Evolutionary conservation across 35 echinoderm and acorn worm genomes (phyloP), one percentile per base, ranked within the genome.

Genomic region (Lytechinus variegatus): DNA sequence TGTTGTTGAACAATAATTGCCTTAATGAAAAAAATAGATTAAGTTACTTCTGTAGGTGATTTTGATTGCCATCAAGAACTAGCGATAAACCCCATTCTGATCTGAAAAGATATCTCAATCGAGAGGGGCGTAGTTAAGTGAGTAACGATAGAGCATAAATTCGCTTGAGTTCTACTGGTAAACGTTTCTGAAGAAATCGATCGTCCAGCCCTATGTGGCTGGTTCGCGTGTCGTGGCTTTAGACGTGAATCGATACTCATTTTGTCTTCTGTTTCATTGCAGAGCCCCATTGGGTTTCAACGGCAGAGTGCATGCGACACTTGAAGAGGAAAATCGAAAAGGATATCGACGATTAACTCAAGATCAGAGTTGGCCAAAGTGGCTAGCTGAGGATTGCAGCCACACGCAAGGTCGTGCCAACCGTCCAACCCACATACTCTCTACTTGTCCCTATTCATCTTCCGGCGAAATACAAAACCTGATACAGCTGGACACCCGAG

Each of bases 241-340:
- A 90, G 52, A 19, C 88, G 4, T 9, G 11, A 90, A 90, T 90
- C 88, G 88, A 90, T 90, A 52, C 29, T 90, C 88, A 90, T 90
- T 90, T 90, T 90, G 88, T 90, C 88, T 90, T 52, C 88, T 90
- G 88, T 90, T 90, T 90, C 88, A 90, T 90, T 90, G 52, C 88
- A 90, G 88, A 90, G 88, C 88, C 88, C 16, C 88, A 90, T 90
- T 54, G 88, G 88, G 27, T 90, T 90, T 90, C 88, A 54, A 52
- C 88, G 88, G 88, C 88, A 90, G 88, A 90, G 88, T 90, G 88
- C 88, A 90, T 33, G 88, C 88, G 88, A 90, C 88, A 90, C 88
- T 90, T 90, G 29, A 79, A 79, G 7, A 90, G 28, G 13, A 44
- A 90, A 90, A 90, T 90, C 88, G 88, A 90, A 90, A 54, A 44